Evolutionary conservation across 2,888 invertebrate genomes (phyloP), one percentile per base, ranked within the genome.

Genomic region (Mythimna albipuncta): DNA sequence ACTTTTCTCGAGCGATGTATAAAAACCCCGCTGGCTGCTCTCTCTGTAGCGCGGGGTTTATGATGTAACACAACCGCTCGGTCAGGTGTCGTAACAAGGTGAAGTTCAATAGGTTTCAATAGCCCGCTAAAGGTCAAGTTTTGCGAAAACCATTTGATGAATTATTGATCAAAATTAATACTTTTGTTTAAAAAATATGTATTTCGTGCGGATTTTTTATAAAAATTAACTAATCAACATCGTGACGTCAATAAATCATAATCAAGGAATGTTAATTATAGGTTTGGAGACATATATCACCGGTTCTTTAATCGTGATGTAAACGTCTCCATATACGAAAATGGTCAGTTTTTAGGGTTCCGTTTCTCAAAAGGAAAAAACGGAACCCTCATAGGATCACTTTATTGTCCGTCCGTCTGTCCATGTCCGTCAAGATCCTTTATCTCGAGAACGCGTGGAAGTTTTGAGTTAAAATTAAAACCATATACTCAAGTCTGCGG

Each of bases 81-180:
- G 77, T 65, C 77, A 70, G 65, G 66, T 84, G 64, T 92, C 90
- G 89, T 89, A 93, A 93, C 91, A 93, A 93, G 93, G 93, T 93
- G 91, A 93, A 92, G 93, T 91, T 85, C 92, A 83, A 78, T 79
- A 76, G 87, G 84, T 90, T 85, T 84, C 81, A 57, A 69, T 72
- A 75, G 72, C 62, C 77, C 58, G 65, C 77, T 44, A 91, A 91
- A 90, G 88, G 88, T 90, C 87, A 86, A 85, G 71, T 75, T 89
- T 89, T 87, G 84, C 84, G 83, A 88, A 88, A 87, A 87, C 82
- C 69, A 79, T 73, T 68, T 63, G 69, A 83, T 81, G 74, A 83
- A 85, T 81, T 79, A 83, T 85, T 85, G 73, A 83, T 75, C 58
- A 41, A 72, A 78, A 85, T 81, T 67, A 84, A 57, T 41, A 75